Evolutionary conservation across 92 coral and sea anemone genomes (phyloP).

Genomic region (Zoanthus sociatus): DNA sequence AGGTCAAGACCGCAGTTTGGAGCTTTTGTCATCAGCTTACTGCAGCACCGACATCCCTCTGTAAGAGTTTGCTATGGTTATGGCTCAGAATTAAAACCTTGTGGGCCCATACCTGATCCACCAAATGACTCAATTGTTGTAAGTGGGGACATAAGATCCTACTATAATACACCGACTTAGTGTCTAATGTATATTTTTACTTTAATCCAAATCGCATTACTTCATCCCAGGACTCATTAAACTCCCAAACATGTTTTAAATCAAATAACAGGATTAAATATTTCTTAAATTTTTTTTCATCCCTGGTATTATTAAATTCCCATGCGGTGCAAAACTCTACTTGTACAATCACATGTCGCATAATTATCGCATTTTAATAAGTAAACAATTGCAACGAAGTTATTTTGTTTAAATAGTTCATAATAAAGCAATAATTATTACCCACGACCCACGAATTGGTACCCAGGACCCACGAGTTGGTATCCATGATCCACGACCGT

Average conservation of each 20-base stretch:
- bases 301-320: too few relatives aligned
- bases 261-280: slow-evolving; percentile 34
- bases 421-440: not conserved
- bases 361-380: too few relatives aligned
- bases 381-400: not conserved
- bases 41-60: slow-evolving; percentile 44
- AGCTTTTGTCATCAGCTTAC: slow-evolving; percentile 36
- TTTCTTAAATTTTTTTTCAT: not conserved
- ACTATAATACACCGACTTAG: slow-evolving; percentile 37
- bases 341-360: too few relatives aligned
- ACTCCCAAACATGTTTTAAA: slow-evolving; percentile 49
- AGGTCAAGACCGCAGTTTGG: slow-evolving; percentile 47
- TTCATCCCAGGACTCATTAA: slow-evolving; percentile 54
- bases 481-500: too few relatives aligned
- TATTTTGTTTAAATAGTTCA: not conserved
- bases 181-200: slow-evolving; percentile 49
- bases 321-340: too few relatives aligned
- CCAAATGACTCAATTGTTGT: too few relatives aligned
- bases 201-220: slow-evolving; percentile 25
- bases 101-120: not conserved
- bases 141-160: not conserved
- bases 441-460: not conserved
- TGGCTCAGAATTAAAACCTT: not conserved
- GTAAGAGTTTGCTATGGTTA: slow-evolving; percentile 45
- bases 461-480: too few relatives aligned